A percentile compares a stretch with the other conserved stretches of the same genome.
phyloP scores from a whole-genome alignment of 1,140 invertebrate genomes.

The Physella acuta region DNA sequence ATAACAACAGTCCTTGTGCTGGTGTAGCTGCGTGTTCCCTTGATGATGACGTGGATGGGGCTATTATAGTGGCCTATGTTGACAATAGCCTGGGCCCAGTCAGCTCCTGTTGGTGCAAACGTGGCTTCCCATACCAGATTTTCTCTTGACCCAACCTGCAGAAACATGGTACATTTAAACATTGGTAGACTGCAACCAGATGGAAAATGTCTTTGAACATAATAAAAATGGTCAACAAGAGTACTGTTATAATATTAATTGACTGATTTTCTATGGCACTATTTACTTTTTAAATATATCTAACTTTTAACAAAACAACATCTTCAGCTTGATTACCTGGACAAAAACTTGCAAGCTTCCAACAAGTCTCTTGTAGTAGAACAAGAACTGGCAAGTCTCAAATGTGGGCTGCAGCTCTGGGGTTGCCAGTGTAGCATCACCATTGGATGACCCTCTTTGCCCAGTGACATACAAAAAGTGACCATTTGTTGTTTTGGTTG shows the following conservation, averaged over 20 bases:
- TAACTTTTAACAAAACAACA: too few relatives aligned
- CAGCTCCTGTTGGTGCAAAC: background rate
- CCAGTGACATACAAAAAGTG: slow-evolving; percentile 70
- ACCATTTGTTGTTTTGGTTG: slow-evolving; percentile 62
- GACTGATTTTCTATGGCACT: too few relatives aligned
- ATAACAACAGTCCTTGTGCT: slow-evolving; percentile 10
- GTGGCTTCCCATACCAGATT: slow-evolving; percentile 9
- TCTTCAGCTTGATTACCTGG: slow-evolving; percentile 13
- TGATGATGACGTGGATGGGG: slow-evolving; percentile 6
- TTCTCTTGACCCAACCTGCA: slow-evolving; percentile 16
- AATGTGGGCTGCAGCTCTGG: slow-evolving; percentile 13
- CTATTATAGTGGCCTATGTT: slow-evolving; percentile 15
- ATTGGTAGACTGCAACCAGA: too few relatives aligned
- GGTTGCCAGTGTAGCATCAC: background rate
- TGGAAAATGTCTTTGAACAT: too few relatives aligned
- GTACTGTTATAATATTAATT: too few relatives aligned
- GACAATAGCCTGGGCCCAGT: slow-evolving; percentile 11
- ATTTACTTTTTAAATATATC: too few relatives aligned
- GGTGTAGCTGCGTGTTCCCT: slow-evolving; percentile 6
- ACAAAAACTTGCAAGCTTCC: slow-evolving; percentile 7
- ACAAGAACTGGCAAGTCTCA: slow-evolving; percentile 22
- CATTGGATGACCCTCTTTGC: background rate
- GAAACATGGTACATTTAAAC: too few relatives aligned
- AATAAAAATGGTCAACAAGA: too few relatives aligned
- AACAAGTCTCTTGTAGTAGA: slow-evolving; percentile 19